Evolutionary conservation across 2,888 invertebrate species (phyloP).

Genomic region (Himalopsyche anomala): DNA sequence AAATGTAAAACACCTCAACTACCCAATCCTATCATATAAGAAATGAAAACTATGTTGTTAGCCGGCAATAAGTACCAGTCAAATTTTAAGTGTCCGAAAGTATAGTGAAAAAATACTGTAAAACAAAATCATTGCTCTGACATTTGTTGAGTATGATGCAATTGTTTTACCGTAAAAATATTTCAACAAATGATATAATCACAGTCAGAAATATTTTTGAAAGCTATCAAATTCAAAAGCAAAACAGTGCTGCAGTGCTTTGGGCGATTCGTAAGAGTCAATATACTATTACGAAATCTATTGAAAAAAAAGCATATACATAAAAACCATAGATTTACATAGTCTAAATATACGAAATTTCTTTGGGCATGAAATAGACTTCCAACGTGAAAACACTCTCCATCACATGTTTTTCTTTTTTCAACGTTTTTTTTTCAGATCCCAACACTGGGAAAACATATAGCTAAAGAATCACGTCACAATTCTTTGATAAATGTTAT

Average conservation of each 20-base stretch:
- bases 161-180: too few species aligned
- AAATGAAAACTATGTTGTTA: too few species aligned
- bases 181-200: too few species aligned
- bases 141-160: too few species aligned
- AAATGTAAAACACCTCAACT: too few species aligned
- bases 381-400: slow-evolving; percentile 9
- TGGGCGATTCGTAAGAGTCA: not conserved
- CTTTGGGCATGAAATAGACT: slow-evolving; percentile 9
- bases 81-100: too few species aligned
- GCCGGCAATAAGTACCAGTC: too few species aligned
- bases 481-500: slow-evolving; percentile 56
- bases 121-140: too few species aligned
- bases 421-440: not conserved
- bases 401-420: slow-evolving; percentile 13
- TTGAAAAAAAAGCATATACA: not conserved
- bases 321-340: slow-evolving; percentile 6
- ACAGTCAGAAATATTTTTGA: too few species aligned
- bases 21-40: too few species aligned
- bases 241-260: not conserved
- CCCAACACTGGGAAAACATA: slow-evolving; percentile 42
- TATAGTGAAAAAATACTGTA: too few species aligned
- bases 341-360: not conserved
- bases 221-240: not conserved
- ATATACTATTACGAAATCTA: not conserved
- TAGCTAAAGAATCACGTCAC: slow-evolving; percentile 42